Evolutionary conservation across 1,140 invertebrate genomes (phyloP).

Genomic region (Drosophila albomicans): DNA sequence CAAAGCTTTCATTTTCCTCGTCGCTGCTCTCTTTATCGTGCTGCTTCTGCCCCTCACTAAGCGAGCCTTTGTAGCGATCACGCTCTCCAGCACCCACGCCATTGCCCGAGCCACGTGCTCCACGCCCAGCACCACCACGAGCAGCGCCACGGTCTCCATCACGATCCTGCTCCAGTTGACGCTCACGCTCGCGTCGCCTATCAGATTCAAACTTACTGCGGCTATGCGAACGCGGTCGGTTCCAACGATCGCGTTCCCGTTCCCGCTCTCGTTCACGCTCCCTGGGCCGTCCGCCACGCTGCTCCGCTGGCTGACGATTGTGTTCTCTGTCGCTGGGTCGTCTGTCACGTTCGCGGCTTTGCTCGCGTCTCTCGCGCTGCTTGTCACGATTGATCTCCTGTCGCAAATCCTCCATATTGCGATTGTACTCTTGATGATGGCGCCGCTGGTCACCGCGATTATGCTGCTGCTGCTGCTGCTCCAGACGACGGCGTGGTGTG

Average conservation of each 20-base stretch:
- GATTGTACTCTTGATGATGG: constrained; percentile 82
- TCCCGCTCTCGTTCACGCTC: constrained; percentile 66
- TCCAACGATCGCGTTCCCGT: constrained; percentile 69
- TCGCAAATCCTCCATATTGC: constrained; percentile 82
- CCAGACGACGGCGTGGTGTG: constrained; percentile 59
- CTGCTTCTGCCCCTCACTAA: constrained; percentile 92
- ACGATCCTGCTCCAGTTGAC: constrained; percentile 64
- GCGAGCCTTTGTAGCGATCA: constrained; percentile 87
- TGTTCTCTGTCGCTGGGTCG: constrained; percentile 50
- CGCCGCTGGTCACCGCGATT: constrained; percentile 60
- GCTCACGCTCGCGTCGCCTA: constrained; percentile 66
- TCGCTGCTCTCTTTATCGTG: constrained; percentile 88
- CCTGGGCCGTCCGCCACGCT: constrained; percentile 46
- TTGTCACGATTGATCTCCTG: constrained; percentile 84
- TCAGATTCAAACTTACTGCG: constrained; percentile 83
- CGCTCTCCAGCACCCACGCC: constrained; percentile 66
- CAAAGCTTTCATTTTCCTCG: constrained; percentile 87
- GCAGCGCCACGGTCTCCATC: constrained; percentile 39
- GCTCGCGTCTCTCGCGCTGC: constrained; percentile 69
- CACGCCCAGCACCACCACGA: constrained; percentile 71
- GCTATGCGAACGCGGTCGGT: constrained; percentile 75
- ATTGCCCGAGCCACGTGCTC: constrained; percentile 68
- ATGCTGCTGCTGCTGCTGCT: constrained; percentile 26
- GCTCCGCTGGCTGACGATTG: constrained; percentile 36
- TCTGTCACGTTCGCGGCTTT: constrained; percentile 62